Evolutionary conservation across 2,888 invertebrate species (phyloP).

Genomic region (Thymelicus acteon): DNA sequence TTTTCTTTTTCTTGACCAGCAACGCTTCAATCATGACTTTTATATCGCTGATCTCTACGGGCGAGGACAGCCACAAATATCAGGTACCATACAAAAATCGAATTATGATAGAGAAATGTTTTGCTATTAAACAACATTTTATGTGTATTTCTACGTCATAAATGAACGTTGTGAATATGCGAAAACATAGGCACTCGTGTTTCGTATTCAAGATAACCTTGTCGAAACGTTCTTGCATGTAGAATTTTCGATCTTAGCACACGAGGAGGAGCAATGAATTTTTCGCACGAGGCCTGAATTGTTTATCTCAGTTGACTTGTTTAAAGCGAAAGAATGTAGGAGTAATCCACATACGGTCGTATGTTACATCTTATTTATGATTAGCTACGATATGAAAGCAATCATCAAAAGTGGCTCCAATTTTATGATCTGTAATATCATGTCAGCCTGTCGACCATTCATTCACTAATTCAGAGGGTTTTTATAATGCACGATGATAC

Average conservation of each 20-base stretch:
- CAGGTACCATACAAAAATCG: too few species aligned
- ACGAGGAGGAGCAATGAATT: slow-evolving; percentile 52
- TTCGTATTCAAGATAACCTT: slow-evolving; percentile 44
- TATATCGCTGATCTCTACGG: too few species aligned
- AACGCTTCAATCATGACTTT: too few species aligned
- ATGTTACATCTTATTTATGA: not conserved
- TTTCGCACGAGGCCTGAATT: slow-evolving; percentile 54
- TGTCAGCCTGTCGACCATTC: not conserved
- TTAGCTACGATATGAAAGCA: slow-evolving; percentile 3
- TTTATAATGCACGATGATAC: too few species aligned
- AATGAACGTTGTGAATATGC: slow-evolving; percentile 28
- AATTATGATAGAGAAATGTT: slow-evolving; percentile 19
- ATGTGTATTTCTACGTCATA: slow-evolving; percentile 22
- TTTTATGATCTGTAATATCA: not conserved
- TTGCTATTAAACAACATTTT: slow-evolving; percentile 21
- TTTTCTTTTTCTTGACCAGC: too few species aligned
- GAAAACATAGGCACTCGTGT: slow-evolving; percentile 11
- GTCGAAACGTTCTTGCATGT: slow-evolving; percentile 45
- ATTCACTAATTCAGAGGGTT: too few species aligned
- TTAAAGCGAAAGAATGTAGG: slow-evolving; percentile 49
- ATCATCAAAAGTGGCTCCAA: slow-evolving; percentile 1
- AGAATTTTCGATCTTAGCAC: slow-evolving; percentile 52
- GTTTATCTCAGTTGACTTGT: slow-evolving; percentile 53
- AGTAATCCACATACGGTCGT: slow-evolving; percentile 29
- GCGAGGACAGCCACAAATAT: too few species aligned